Evolutionary conservation across 2,888 invertebrate genomes (phyloP).

Genomic region (Bursaphelenchus okinawaensis): DNA sequence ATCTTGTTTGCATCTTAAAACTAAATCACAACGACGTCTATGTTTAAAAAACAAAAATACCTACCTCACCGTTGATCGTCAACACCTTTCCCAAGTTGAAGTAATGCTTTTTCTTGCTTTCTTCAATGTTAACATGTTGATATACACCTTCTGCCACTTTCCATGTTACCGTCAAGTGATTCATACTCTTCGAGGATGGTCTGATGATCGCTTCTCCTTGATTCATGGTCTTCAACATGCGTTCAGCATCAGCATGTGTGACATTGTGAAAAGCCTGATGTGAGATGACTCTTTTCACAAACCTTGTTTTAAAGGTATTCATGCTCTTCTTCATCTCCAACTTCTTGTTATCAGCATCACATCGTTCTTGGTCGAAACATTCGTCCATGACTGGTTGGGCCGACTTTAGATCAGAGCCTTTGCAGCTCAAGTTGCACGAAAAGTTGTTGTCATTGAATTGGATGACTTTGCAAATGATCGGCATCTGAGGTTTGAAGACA

Average conservation of each 20-base stretch:
- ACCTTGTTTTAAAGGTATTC: slow-evolving; percentile 57
- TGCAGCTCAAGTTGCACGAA: slow-evolving; percentile 75
- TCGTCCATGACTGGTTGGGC: slow-evolving; percentile 68
- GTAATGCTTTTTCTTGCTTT: slow-evolving; percentile 90
- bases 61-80: slow-evolving; percentile 69
- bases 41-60: background rate
- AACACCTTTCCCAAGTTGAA: slow-evolving; percentile 84
- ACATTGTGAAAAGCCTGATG: slow-evolving; percentile 97
- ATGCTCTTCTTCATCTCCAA: slow-evolving; percentile 69
- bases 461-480: slow-evolving; percentile 16
- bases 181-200: slow-evolving; percentile 89
- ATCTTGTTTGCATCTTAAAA: slow-evolving; percentile 4
- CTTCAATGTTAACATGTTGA: slow-evolving; percentile 90
- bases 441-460: slow-evolving; percentile 81
- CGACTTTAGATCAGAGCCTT: slow-evolving; percentile 83
- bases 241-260: slow-evolving; percentile 83
- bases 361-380: slow-evolving; percentile 80
- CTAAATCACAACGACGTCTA: slow-evolving; percentile 11
- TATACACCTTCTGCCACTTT: slow-evolving; percentile 88
- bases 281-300: slow-evolving; percentile 90
- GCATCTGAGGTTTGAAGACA: background rate
- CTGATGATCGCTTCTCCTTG: slow-evolving; percentile 85
- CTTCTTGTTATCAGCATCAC: slow-evolving; percentile 75
- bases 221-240: slow-evolving; percentile 75
- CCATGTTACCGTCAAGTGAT: slow-evolving; percentile 96